These are phyloP conservation scores for Buphagus erythrorhynchus DNA, from an alignment of 2,797 vertebrate genomes.

Conservation along the genomic window DNA sequence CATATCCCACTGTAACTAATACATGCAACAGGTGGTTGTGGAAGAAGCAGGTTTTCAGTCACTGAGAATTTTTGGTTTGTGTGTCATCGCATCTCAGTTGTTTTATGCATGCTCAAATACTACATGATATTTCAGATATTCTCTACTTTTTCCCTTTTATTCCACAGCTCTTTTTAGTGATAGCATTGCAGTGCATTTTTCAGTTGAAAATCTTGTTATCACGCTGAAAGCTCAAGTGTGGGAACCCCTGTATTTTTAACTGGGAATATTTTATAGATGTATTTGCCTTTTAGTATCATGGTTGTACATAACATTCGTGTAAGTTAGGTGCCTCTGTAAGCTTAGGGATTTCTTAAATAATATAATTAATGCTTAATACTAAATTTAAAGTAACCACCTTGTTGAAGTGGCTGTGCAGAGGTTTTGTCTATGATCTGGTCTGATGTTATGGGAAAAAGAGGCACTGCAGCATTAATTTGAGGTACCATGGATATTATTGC, in stretches of 20 bases:
- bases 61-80: neutral
- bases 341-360: neutral
- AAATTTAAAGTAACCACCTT: neutral
- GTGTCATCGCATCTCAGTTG: neutral
- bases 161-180: neutral
- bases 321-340: neutral
- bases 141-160: neutral
- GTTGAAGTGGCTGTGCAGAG: neutral
- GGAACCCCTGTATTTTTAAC: neutral
- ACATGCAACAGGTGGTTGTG: neutral
- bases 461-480: neutral
- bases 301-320: neutral
- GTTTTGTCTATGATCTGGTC: neutral
- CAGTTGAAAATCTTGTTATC: neutral
- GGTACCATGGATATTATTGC: neutral
- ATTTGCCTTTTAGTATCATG: neutral
- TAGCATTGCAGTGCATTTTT: neutral
- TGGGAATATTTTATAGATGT: neutral
- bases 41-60: neutral
- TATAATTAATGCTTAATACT: neutral
- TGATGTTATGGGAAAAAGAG: neutral
- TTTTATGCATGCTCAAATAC: neutral
- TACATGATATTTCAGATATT: neutral
- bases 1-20: neutral
- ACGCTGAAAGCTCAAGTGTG: neutral